Evolutionary conservation across 2,113 vertebrate genomes (phyloP), one percentile per base, ranked within the genome.

Genomic region (Oriolus oriolus): DNA sequence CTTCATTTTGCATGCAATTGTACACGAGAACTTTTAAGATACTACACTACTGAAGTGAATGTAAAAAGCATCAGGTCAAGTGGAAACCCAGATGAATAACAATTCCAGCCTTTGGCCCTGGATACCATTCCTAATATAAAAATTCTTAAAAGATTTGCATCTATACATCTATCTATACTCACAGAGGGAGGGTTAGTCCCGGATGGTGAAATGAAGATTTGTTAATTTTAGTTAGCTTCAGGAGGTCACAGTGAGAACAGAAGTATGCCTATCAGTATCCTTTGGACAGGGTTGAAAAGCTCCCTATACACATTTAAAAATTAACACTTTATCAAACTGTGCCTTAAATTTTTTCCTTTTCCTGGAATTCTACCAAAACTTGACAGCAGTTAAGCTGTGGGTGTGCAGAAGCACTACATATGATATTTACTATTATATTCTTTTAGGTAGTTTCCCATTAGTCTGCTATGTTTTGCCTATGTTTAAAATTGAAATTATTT

Each of bases 241-340:
- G 69, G 41, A 96, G 93, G 92, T 96, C 90, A 95, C 73, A 77
- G 92, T 90, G 92, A 96, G 92, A 94, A 96, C 92, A 94, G 93
- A 95, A 96, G 90, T 79, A 27, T 95, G 94, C 73, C 80, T 90
- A 92, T 95, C 92, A 95, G 83, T 95, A 97, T 95, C 96, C 95
- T 61, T 96, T 95, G 96, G 83, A 96, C 71, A 92, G 85, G 88
- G 86, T 93, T 94, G 82, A 90, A 96, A 94, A 96, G 53, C 35
- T 96, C 85, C 52, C 74, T 69, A 88, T 84, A 92, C 95, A 86
- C 90, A 89, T 90, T 95, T 93, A 77, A 96, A 95, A 97, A 92
- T 86, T 96, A 96, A 86, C 95, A 96, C 94, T 96, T 95, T 97
- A 93, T 96, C 95, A 97, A 95, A 93, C 90, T 77, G 76, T 95